Base-by-base conservation (phyloP, 2,888 invertebrate genomes). In the Cosmia trapezina region DNA sequence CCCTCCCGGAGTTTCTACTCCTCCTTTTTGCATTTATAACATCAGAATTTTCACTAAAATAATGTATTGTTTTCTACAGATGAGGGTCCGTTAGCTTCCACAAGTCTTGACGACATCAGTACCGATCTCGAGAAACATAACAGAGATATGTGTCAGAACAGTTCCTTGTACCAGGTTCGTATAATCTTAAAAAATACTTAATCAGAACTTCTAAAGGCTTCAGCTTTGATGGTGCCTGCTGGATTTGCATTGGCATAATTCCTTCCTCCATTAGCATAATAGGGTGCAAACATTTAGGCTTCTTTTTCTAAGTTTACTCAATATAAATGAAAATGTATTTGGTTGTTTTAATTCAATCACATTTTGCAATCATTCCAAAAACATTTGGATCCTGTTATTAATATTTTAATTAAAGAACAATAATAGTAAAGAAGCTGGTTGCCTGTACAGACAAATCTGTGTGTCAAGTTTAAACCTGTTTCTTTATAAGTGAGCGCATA, bases 221-320 rank as follows among this genome's bases (percentile, higher is more conserved):
- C n/a, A n/a, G n/a, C n/a, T n/a, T n/a, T n/a, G n/a, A n/a, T 53
- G 6, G 14, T 22, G 54, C 28, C n/a, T n/a, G n/a, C n/a, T n/a
- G n/a, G n/a, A n/a, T n/a, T n/a, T n/a, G n/a, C n/a, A n/a, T n/a
- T n/a, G n/a, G n/a, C n/a, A n/a, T n/a, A n/a, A 54, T 54, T 53
- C 12, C 14, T 11, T 51, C n/a, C n/a, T 4, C 4, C 9, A 9
- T 19, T 49, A 19, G 8, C 47, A 51, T 53, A 53, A n/a, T n/a
- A n/a, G n/a, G n/a, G n/a, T n/a, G n/a, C n/a, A n/a, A n/a, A n/a
- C n/a, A n/a, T 94, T 97, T 99, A 94, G 99, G 99, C 96, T 99
- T 99, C 97, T 99, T 99, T 98, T 99, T 99, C 97, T 99, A 98
- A 98, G 91, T 93, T 93, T 91, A 95, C 85, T 89, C 89, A 94